Evolutionary conservation across 2,888 invertebrate species (phyloP), one percentile per base, ranked within the genome.

Genomic region (Cataglyphis cursor): DNA sequence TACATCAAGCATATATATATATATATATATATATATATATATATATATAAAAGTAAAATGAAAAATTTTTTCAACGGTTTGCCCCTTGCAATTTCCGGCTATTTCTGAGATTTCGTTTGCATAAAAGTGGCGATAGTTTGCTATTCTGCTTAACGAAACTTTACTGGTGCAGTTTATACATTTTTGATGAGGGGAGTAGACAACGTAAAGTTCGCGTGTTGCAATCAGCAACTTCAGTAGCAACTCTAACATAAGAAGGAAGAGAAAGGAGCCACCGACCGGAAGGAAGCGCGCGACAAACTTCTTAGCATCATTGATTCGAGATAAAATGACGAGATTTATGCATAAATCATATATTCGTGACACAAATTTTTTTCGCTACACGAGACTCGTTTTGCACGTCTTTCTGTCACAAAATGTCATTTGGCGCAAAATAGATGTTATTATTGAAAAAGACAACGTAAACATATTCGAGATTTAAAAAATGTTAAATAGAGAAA

Each of bases 121-220:
- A 3, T 38, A 38, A 76, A 76, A n/a, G 35, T 38, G 51, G 6
- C 51, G 51, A 38, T 51, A 31, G 54, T 54, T 70, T 59, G 24
- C 35, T 9, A 66, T 65, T 24, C 68, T 10, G 38, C 51, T 76
- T 68, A 76, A 68, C 76, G 68, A 76, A 51, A 51, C n/a, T 76
- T 76, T 28, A 38, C 51, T 48, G 15, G 38, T 68, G 51, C 28
- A 6, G 76, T 76, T 76, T 66, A 76, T 68, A 76, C 38, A 68
- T 76, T 66, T 76, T 76, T 68, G 28, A 76, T 76, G 68, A 76
- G 76, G 28, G 15, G 38, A 24, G n/a, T 38, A 54, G 66, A 21
- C 38, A 35, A 64, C 21, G 38, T 38, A 68, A 66, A 66, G 66
- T 76, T 76, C 68, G 68, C 24, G 24, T 6, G 51, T 48, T 8